Percentiles rank a stretch among this genome's conserved stretches.
Conservation (phyloP, 2,888 invertebrate species). For the Leptinotarsa peninsularis region DNA sequence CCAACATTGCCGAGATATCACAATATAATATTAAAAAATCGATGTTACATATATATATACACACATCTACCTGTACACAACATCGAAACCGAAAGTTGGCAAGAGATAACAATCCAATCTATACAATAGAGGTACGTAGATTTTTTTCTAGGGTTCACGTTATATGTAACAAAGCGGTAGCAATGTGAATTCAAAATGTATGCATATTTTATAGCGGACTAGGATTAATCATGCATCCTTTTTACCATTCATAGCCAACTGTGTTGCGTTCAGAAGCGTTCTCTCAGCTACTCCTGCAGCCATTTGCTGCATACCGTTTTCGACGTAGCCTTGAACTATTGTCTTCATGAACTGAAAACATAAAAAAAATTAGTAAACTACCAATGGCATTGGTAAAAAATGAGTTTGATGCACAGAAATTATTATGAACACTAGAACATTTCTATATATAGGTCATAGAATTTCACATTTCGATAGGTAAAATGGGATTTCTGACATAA, state of each 20-base stretch:
- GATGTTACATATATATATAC: slow-evolving; percentile 53
- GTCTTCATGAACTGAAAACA: slow-evolving; percentile 83
- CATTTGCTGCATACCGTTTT: slow-evolving; percentile 86
- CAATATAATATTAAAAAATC: slow-evolving; percentile 49
- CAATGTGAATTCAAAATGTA: slow-evolving; percentile 41
- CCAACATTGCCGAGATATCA: slow-evolving; percentile 59
- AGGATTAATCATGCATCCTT: slow-evolving; percentile 52
- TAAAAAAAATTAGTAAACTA: not conserved
- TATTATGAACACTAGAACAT: too few relatives aligned
- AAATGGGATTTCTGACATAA: too few relatives aligned
- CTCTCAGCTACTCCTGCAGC: slow-evolving; percentile 82
- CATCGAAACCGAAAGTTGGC: slow-evolving; percentile 42
- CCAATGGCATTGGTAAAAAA: too few relatives aligned
- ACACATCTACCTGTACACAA: slow-evolving; percentile 46
- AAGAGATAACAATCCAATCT: slow-evolving; percentile 49
- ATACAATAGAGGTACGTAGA: slow-evolving; percentile 38
- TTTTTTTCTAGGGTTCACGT: slow-evolving; percentile 35
- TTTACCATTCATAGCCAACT: slow-evolving; percentile 54
- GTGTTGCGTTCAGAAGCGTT: slow-evolving; percentile 70
- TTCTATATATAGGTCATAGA: too few relatives aligned
- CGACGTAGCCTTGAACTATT: slow-evolving; percentile 82
- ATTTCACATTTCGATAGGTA: too few relatives aligned
- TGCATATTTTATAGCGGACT: slow-evolving; percentile 48
- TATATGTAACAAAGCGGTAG: slow-evolving; percentile 54
- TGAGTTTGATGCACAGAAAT: too few relatives aligned